Percentiles rank a stretch among this genome's conserved stretches.
Conservation (phyloP, 2,113 vertebrate genomes). For the Typhlomys cinereus region DNA sequence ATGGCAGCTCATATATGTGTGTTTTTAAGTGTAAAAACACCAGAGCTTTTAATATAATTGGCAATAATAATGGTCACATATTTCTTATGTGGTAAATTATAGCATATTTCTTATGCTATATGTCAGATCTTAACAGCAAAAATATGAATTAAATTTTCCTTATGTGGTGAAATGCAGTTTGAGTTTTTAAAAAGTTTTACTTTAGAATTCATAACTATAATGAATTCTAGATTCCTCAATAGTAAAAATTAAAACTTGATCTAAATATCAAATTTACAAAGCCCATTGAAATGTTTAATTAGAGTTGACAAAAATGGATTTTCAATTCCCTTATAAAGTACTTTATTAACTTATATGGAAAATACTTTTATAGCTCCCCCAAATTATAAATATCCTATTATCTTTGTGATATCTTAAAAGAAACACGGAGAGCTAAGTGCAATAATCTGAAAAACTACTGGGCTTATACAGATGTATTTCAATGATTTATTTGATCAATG, state of each 20-base stretch:
- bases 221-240: conserved; percentile 35
- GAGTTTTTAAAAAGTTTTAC: conserved; percentile 33
- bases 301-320: conserved; percentile 4
- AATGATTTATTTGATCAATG: conserved; percentile 7
- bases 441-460: background rate
- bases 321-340: conserved; percentile 5
- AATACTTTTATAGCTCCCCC: conserved; percentile 52
- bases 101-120: background rate
- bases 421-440: background rate
- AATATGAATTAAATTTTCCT: conserved; percentile 19
- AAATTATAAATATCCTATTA: conserved; percentile 2
- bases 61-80: background rate
- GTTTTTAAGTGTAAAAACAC: background rate
- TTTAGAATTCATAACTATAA: conserved; percentile 9
- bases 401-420: conserved; percentile 38
- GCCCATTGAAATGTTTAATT: conserved; percentile 40
- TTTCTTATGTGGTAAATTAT: too few species aligned
- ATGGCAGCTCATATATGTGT: background rate
- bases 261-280: background rate
- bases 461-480: background rate
- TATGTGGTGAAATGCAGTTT: background rate
- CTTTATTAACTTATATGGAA: conserved; percentile 36
- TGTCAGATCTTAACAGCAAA: conserved; percentile 16
- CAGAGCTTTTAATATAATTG: conserved; percentile 24
- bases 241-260: conserved; percentile 27